A percentile compares a stretch with the other conserved stretches of the same genome.
Conservation (phyloP, 2,113 vertebrate species). For the Enhydra lutris region DNA sequence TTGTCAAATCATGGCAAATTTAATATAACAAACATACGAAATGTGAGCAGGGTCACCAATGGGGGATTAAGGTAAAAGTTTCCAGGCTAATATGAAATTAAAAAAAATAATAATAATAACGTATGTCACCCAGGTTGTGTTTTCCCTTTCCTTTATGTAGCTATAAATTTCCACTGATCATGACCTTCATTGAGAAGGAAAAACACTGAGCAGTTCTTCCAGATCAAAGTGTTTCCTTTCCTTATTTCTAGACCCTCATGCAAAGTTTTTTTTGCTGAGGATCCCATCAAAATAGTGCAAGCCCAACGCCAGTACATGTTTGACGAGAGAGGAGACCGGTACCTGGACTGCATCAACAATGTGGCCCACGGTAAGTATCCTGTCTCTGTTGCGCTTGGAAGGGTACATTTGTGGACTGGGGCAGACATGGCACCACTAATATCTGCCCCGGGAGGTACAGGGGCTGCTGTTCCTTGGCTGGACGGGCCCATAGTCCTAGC, state of each 20-base stretch:
- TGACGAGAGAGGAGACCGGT: conserved; percentile 90
- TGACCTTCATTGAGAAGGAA: not conserved
- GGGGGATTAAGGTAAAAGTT: not conserved
- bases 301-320: conserved; percentile 96
- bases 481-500: not conserved
- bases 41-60: not conserved
- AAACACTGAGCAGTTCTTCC: not conserved
- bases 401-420: not conserved
- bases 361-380: conserved; percentile 93
- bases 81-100: not conserved
- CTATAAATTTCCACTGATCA: conserved; percentile 1
- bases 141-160: conserved; percentile 13
- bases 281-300: conserved; percentile 94
- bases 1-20: not conserved
- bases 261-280: conserved; percentile 94
- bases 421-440: not conserved
- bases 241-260: conserved; percentile 91
- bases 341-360: conserved; percentile 98
- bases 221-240: conserved; percentile 20
- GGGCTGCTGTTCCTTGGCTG: not conserved
- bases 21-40: not conserved
- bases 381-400: fast-evolving
- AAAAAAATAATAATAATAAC: not conserved
- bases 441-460: not conserved
- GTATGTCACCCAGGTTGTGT: not conserved